Evolutionary conservation across 2,888 invertebrate species (phyloP), one percentile per base, ranked within the genome.

Genomic region (Hymenopus coronatus): DNA sequence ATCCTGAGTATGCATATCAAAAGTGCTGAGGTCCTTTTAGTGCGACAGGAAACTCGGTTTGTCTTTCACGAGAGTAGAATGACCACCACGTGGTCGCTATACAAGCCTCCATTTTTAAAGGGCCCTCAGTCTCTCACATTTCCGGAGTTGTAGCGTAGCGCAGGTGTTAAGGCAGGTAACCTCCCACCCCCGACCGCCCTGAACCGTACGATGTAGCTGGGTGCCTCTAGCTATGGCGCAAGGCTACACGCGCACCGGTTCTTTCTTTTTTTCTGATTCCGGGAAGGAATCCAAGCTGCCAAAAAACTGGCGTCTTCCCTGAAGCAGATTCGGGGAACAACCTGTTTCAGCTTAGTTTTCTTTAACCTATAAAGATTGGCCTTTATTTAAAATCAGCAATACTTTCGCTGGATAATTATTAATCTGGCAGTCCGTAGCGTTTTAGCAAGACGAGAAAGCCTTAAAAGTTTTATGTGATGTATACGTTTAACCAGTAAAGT

Each of bases 61-160:
- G 20, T 25, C 54, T 70, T 70, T 70, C 54, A 70, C 25, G 15
- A 40, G 20, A 70, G 54, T 70, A 70, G 54, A 70, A 70, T 70
- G 54, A 70, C 54, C 54, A 70, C 54, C 54, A 70, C 54, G 54
- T 70, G 54, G 54, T 70, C 54, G 54, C 25, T 70, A 70, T 70
- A 70, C 54, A 70, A 70, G 25, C 54, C 54, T 70, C 54, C 54
- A 70, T 70, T 70, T 70, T 70, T 70, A 70, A 70, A 70, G 54
- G 54, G 54, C 54, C 20, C 54, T 70, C 40, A 70, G 54, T 70
- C 54, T 70, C 54, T 70, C 33, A 9, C 85, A 40, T 85, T 85
- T 85, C 85, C 82, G 87, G 82, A 82, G 82, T 87, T 28, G 87
- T 82, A 46, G 82, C 25, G 88, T 82, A 82, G 28, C 70, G 83